Conservation (phyloP, 2,797 vertebrate genomes). For the Loriculus beryllinus region DNA sequence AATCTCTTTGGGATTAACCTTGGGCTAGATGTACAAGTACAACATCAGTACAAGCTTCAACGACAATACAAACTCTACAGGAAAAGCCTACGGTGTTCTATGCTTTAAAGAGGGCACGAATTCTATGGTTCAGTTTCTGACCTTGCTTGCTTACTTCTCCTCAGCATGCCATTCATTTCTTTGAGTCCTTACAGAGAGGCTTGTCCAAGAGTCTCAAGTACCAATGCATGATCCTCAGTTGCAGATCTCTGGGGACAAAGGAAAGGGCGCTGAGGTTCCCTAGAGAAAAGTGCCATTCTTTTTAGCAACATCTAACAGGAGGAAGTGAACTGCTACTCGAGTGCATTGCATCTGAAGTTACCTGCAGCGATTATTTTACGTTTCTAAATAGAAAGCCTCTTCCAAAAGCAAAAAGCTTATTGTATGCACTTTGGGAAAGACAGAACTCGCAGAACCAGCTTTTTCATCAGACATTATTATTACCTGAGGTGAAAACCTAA, state of each 20-base stretch:
- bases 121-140: neutral
- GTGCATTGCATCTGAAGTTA: neutral
- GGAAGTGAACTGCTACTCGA: neutral
- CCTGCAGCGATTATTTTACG: neutral
- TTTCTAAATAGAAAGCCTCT: neutral
- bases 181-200: neutral
- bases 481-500: neutral
- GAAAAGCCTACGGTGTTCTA: neutral
- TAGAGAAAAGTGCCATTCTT: neutral
- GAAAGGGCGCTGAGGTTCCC: neutral
- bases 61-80: neutral
- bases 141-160: neutral
- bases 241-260: neutral
- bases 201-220: neutral
- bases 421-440: neutral
- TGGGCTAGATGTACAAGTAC: neutral
- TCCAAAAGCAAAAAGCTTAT: neutral
- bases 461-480: neutral
- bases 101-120: neutral
- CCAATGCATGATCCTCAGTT: neutral
- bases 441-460: neutral
- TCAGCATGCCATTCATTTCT: neutral
- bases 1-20: neutral
- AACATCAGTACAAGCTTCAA: neutral
- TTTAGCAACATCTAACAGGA: neutral